Conservation (phyloP, 2,888 invertebrate species). For the Cosmia trapezina region DNA sequence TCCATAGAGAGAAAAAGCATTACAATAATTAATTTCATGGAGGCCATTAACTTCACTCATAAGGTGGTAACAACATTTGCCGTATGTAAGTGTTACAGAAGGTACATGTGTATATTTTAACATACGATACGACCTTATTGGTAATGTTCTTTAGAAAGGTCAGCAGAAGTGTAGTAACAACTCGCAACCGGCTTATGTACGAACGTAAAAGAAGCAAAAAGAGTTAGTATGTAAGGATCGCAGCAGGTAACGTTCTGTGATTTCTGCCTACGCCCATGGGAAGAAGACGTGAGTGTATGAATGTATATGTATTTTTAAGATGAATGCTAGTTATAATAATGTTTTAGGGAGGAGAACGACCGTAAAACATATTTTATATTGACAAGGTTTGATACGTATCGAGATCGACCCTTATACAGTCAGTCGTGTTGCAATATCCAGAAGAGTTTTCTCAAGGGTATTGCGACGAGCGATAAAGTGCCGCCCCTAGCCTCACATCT, state of each 20-base stretch:
- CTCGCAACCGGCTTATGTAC: too few relatives aligned
- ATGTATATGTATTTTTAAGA: not conserved
- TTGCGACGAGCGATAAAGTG: conserved; percentile 8
- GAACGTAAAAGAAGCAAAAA: too few relatives aligned
- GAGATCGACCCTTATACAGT: not conserved
- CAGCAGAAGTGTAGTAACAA: too few relatives aligned
- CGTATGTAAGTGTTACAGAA: not conserved
- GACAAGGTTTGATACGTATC: not conserved
- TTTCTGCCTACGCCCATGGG: too few relatives aligned
- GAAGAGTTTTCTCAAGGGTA: conserved; percentile 14
- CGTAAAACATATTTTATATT: not conserved
- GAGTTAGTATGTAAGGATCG: too few relatives aligned
- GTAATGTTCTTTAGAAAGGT: too few relatives aligned
- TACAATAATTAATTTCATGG: not conserved
- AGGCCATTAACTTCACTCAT: not conserved
- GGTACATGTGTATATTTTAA: not conserved
- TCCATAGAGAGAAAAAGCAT: not conserved
- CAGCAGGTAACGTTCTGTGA: too few relatives aligned
- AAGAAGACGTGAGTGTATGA: too few relatives aligned
- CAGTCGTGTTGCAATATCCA: conserved; percentile 6
- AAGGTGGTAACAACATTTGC: too few relatives aligned
- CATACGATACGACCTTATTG: too few relatives aligned
- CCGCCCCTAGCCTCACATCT: conserved; percentile 7
- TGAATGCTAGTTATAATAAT: not conserved
- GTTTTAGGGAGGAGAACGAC: not conserved